phyloP scores from a whole-genome alignment of 1,140 invertebrate genomes.

The Rhopalosiphum padi region DNA sequence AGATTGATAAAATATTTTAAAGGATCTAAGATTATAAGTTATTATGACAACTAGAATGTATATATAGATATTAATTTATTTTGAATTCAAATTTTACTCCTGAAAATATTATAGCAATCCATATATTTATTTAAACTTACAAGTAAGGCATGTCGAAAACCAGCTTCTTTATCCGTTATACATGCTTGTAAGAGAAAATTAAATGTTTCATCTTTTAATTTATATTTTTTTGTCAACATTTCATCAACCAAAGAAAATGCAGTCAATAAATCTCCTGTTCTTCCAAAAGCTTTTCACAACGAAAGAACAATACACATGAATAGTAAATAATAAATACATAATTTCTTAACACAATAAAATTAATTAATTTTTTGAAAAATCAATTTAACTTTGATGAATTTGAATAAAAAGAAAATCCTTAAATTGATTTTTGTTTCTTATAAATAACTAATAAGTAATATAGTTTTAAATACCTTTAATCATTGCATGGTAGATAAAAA shows the following conservation, averaged over 20 bases:
- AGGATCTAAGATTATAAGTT: neutral
- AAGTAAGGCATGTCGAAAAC: constrained; percentile 79
- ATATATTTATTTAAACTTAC: constrained; percentile 62
- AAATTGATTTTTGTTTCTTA: neutral
- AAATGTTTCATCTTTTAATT: constrained; percentile 74
- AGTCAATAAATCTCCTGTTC: constrained; percentile 76
- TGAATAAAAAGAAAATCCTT: neutral
- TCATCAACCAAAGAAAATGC: constrained; percentile 85
- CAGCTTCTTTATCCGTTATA: constrained; percentile 76
- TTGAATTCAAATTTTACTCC: neutral
- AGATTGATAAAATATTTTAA: neutral
- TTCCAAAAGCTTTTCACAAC: constrained; percentile 74
- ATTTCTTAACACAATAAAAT: neutral
- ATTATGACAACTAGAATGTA: neutral
- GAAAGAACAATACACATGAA: constrained; percentile 51
- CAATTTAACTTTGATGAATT: neutral
- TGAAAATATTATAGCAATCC: neutral
- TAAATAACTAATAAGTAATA: neutral
- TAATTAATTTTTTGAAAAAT: neutral
- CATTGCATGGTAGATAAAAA: constrained; percentile 84
- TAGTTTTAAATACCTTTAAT: constrained; percentile 71
- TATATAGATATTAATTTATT: neutral
- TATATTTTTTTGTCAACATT: constrained; percentile 74
- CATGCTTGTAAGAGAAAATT: constrained; percentile 85
- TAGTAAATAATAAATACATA: neutral